Conservation (phyloP, 2,888 invertebrate genomes). For the Galeruca laticollis region DNA sequence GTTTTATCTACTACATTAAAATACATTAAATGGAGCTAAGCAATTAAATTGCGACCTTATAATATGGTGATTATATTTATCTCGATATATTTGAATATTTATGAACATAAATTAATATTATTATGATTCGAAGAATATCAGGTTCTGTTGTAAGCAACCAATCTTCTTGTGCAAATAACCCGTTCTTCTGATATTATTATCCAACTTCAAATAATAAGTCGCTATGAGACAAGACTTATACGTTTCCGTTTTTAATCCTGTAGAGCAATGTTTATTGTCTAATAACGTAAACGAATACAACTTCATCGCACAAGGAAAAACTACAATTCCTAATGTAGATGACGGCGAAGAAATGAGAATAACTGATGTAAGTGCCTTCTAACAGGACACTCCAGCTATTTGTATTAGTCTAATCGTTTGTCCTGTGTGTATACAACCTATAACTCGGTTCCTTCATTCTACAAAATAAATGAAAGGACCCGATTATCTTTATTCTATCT, state of each 20-base stretch:
- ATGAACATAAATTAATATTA: no score
- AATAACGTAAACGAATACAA: constrained; percentile 94
- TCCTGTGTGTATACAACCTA: constrained; percentile 13
- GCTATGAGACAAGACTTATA: constrained; percentile 32
- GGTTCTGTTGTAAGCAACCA: no score
- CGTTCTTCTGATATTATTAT: neutral
- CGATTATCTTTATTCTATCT: neutral
- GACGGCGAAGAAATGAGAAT: constrained; percentile 92
- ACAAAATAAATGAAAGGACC: neutral
- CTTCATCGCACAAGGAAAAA: constrained; percentile 98
- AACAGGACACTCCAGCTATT: constrained; percentile 37
- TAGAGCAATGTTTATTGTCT: constrained; percentile 84
- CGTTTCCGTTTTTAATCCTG: constrained; percentile 13
- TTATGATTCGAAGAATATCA: no score
- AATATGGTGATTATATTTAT: no score
- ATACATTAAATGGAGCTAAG: no score
- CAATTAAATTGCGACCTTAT: no score
- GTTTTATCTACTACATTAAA: no score
- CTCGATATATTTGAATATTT: no score
- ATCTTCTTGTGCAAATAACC: neutral
- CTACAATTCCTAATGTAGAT: constrained; percentile 94
- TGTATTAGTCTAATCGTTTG: constrained; percentile 7
- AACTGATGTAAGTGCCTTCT: constrained; percentile 83
- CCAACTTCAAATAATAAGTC: constrained; percentile 19
- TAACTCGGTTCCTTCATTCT: neutral